phyloP scores from a whole-genome alignment of 2,888 invertebrate genomes.

The Capitulum mitella region DNA sequence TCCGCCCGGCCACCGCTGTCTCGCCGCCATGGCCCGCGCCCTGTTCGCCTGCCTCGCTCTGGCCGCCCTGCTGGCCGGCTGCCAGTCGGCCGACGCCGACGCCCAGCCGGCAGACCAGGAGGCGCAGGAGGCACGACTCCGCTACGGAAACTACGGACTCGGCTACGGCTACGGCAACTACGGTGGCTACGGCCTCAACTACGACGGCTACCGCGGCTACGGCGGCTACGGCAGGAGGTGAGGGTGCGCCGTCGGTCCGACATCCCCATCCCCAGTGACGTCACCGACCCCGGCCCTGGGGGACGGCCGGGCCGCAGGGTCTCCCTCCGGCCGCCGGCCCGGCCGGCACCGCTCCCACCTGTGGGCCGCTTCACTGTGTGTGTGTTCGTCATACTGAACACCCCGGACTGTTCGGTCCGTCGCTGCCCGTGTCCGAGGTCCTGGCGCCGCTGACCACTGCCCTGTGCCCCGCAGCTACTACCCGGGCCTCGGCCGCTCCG shows the following conservation, averaged over 20 bases:
- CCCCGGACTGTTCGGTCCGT: too few relatives aligned
- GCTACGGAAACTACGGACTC: slow-evolving; percentile 2
- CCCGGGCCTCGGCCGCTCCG: not conserved
- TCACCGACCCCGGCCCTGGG: too few relatives aligned
- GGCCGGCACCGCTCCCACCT: too few relatives aligned
- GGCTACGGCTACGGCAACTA: slow-evolving; percentile 6
- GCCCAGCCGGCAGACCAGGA: not conserved
- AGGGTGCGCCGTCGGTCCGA: too few relatives aligned
- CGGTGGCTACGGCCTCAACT: not conserved
- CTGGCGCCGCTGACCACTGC: too few relatives aligned
- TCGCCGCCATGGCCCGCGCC: not conserved
- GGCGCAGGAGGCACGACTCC: not conserved
- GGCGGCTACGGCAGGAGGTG: not conserved
- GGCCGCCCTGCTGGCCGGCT: not conserved
- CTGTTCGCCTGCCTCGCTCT: not conserved
- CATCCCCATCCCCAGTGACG: too few relatives aligned
- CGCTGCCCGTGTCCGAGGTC: too few relatives aligned
- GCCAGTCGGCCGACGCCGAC: not conserved
- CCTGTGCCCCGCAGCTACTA: not conserved
- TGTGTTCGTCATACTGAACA: too few relatives aligned
- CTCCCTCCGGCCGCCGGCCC: too few relatives aligned
- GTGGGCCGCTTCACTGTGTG: too few relatives aligned
- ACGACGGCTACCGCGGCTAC: not conserved
- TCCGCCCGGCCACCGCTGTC: not conserved
- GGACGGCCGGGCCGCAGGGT: too few relatives aligned